Base-by-base conservation (phyloP, 2,888 invertebrate species). In the Agrypnus murinus region DNA sequence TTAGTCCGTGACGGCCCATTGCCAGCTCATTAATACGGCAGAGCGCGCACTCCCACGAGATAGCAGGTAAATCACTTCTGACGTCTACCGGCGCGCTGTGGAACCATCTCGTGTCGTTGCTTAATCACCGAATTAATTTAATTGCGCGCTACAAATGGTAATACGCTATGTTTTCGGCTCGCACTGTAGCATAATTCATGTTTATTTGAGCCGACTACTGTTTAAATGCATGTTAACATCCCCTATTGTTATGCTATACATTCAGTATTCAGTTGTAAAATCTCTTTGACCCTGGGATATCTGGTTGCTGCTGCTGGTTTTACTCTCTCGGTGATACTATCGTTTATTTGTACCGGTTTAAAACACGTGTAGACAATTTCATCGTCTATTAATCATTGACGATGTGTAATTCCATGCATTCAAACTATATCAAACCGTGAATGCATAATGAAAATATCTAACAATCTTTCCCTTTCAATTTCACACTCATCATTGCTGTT, bases 1-100 rank as follows among this genome's bases (percentile, higher is more conserved):
- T 84, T 84, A 84, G 83, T 83, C 84, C 83, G 81, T 82, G 83
- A 84, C 84, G 84, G 84, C 80, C 84, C 84, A 84, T 84, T 84
- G 84, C 84, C 83, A 82, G 84, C 84, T 84, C 84, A 83, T 84
- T 84, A 84, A 83, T 84, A 81, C 81, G 72, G 80, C 77, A 76
- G 75, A 70, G 77, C 77, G 76, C 76, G 77, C 62, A 62, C 75
- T 81, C 82, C 81, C 81, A 80, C 78, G 81, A 81, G 82, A 81
- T 79, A 75, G 80, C 82, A 84, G 84, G 83, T 84, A 84, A 84
- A 84, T 84, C 84, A 83, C 81, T 82, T 80, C 75, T 76, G 80
- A 79, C 79, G 77, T 78, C 76, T 73, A 75, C 75, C 72, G 76
- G 77, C 75, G 77, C 75, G 69, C 75, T 74, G 69, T 73, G 71